Base-by-base conservation (phyloP, 2,113 vertebrate species). In the Monopterus albus region DNA sequence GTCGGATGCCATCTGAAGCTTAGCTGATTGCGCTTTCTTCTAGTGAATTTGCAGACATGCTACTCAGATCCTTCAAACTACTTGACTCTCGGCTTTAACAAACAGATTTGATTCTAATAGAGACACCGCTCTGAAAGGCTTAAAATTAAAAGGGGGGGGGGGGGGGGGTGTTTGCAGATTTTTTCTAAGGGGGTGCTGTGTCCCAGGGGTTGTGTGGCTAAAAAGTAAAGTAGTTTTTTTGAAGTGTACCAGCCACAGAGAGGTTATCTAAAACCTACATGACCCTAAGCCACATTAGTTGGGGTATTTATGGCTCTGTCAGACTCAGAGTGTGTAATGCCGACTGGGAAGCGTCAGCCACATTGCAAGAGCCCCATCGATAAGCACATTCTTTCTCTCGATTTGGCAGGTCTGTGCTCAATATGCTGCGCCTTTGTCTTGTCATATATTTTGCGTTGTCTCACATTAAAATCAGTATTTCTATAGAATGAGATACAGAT, bases 11-110 rank as follows among this genome's bases (percentile, higher is more conserved):
- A 65, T 85, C 64, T 81, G 84, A 89, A 84, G 83, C 81, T 79
- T 18, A 69, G 83, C 78, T 88, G 87, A 91, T 91, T 90, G 81
- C 84, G 74, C 83, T 86, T 90, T 90, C 86, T 86, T 47, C 75
- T 39, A 11, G 62, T 79, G 79, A 88, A 87, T 87, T 67, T 53
- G 69, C 36, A 79, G 62, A 60, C 56, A 57, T 17, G 72, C 72
- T 61, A 57, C 45, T 68, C 31, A 18, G 64, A 83, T 79, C 65
- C 87, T 86, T 61, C 68, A 63, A 76, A 71, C 79, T 79, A 67
- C 88, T 90, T n/a, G 35, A 84, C 81, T 75, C 79, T 43, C 17
- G 15, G 65, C 78, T 75, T 14, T 52, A 72, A 89, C 88, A 91
- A 91, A 89, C 80, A 70, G 71, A 85, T 79, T 46, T 87, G 83